Base-by-base conservation (phyloP, 2,797 vertebrate species). In the Acipenser ruthenus region DNA sequence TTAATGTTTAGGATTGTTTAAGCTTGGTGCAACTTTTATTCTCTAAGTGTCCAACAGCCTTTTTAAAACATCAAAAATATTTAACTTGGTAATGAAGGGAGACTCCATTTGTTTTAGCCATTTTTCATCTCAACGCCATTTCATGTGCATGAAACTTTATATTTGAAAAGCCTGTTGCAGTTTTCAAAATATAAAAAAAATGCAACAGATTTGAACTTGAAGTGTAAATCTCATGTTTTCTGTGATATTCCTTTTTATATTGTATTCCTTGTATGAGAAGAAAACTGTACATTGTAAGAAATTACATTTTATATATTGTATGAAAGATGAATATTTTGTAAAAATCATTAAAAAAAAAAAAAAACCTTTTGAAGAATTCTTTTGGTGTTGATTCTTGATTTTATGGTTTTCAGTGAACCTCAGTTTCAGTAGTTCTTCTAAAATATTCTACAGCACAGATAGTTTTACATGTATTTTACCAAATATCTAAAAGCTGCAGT, bases 221-320 rank as follows among this genome's bases (percentile, higher is more conserved):
- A 87, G 69, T 89, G 85, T 88, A 90, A 85, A 87, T 85, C 81
- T 86, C 84, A 85, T 80, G 85, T 90, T 87, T 88, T 87, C 81
- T 84, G 82, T 83, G 79, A 82, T 89, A 18, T 62, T 18, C 18
- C 18, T 18, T 89, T 85, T 85, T 83, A 86, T 88, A 37, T 89
- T 90, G 87, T 89, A 86, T 87, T 86, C 84, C 82, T 91, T 92
- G 82, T 84, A 59, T 18, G 66, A 89, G 81, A 77, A 85, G 77
- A 84, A 86, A 87, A 88, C 81, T 83, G 82, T 88, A 87, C 88
- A 89, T 92, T 92, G 90, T 89, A 87, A 89, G 84, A 88, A 37
- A 81, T 88, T 68, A 72, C 79, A 88, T 90, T 93, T 91, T 90
- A 88, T 91, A 90, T 91, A 87, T 87, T 85, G 86, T 90, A 83